Conservation (phyloP, 2,797 vertebrate species). For the Trematomus bernacchii region DNA sequence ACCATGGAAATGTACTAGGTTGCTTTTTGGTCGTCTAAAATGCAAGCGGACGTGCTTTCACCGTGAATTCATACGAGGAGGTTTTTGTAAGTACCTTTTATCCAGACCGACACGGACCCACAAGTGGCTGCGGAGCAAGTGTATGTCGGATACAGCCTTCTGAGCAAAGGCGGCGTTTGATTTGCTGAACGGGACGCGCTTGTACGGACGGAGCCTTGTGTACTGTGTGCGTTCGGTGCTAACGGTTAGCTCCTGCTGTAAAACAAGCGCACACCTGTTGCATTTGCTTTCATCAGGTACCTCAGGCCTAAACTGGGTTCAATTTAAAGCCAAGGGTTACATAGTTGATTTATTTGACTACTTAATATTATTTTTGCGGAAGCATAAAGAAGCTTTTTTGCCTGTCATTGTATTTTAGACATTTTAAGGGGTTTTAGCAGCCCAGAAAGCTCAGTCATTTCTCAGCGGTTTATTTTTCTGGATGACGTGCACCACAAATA, state of each 20-base stretch:
- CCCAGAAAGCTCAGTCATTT: background rate
- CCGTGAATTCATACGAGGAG: constrained; percentile 54
- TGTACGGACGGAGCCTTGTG: background rate
- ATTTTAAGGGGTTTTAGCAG: background rate
- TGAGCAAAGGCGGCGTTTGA: constrained; percentile 52
- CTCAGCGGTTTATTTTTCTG: background rate
- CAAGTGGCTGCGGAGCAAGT: constrained; percentile 78
- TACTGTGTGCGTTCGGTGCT: accelerated
- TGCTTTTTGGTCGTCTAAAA: constrained; percentile 47
- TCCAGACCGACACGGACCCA: constrained; percentile 58
- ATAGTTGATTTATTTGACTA: background rate
- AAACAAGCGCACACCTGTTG: constrained; percentile 77
- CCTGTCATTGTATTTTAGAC: background rate
- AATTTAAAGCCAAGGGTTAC: background rate
- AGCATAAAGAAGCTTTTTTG: background rate
- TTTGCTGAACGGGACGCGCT: background rate
- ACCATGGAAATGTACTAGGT: constrained; percentile 30
- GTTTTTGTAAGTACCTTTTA: constrained; percentile 72
- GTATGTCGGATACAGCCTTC: constrained; percentile 40
- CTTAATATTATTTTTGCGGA: background rate
- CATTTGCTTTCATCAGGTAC: constrained; percentile 37
- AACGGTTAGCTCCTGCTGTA: accelerated
- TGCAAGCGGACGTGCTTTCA: constrained; percentile 59
- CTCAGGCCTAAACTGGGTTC: constrained; percentile 32
- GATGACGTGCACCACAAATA: background rate